Base-by-base conservation (phyloP, 2,797 vertebrate species). In the Hyperoplus lanceolatus region DNA sequence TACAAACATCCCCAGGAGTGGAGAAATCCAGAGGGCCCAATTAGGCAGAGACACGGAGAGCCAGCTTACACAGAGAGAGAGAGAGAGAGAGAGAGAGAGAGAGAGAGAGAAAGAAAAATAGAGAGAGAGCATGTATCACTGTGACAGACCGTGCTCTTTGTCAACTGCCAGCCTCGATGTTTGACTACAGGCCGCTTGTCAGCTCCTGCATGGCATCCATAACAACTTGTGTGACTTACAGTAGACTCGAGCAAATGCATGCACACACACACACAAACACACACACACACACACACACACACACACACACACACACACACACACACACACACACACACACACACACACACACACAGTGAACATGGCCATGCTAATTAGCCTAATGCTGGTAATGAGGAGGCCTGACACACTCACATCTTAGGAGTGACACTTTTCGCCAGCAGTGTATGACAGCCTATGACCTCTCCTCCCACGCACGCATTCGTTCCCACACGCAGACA, bases 11-110 rank as follows among this genome's bases (percentile, higher is more conserved):
- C 83, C 76, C 80, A 11, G 72, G 75, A 88, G 90, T 76, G 86
- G 80, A 87, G 86, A 89, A 85, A 88, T 92, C 92, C 88, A 91
- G 80, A 90, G 89, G 91, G 89, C 84, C 92, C 90, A 93, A 92
- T 93, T 93, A 93, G 82, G 67, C 46, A 6, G 66, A 70, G 82
- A 88, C 68, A 87, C 64, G 63, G 60, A 80, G 83, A 78, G 83
- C 3, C 77, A 60, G 77, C 49, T n/a, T 29, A 71, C 59, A 64
- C 64, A 67, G 59, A 56, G 65, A 83, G 80, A 77, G 82, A 5
- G 79, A 58, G 77, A 63, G 65, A 68, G 57, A 59, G 49, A 60
- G 68, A 46, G 72, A 58, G 71, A 71, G 81, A 64, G 42, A 70
- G 79, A 36, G 70, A 69, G 69, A 58, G 45, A 70, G 67, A 58